phyloP scores from a whole-genome alignment of 2,113 vertebrate genomes.

The Eublepharis macularius region DNA sequence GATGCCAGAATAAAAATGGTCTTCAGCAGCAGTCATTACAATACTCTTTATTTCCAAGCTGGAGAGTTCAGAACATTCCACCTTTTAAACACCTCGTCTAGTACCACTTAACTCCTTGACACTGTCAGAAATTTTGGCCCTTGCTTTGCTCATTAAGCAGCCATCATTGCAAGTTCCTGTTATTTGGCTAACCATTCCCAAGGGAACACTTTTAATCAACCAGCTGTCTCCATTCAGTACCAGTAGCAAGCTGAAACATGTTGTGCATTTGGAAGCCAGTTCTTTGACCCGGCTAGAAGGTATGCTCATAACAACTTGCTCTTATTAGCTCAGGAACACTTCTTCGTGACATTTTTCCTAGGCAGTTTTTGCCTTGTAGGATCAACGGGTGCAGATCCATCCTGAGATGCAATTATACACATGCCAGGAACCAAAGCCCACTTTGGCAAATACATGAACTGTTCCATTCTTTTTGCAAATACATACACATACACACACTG shows the following conservation, averaged over 20 bases:
- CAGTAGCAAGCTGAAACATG: conserved; percentile 41
- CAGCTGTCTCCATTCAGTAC: neutral
- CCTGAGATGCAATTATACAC: neutral
- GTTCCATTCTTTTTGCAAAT: too few relatives aligned
- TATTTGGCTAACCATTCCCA: conserved; percentile 35
- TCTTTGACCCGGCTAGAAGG: conserved; percentile 22
- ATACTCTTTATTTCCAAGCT: neutral
- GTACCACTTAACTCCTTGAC: conserved; percentile 35
- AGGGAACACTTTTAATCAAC: conserved; percentile 37
- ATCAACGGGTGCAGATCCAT: neutral
- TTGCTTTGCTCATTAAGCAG: conserved; percentile 30
- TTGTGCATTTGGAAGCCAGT: conserved; percentile 40
- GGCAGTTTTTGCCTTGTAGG: neutral
- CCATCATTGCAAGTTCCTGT: conserved; percentile 32
- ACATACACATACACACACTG: too few relatives aligned
- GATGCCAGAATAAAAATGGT: neutral
- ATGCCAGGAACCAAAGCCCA: neutral
- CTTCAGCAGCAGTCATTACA: neutral
- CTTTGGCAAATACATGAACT: too few relatives aligned
- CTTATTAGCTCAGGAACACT: neutral
- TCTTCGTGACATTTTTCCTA: neutral
- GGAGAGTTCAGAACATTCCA: neutral
- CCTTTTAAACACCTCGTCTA: conserved; percentile 35
- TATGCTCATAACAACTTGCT: neutral
- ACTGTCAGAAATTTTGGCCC: conserved; percentile 35